phyloP scores from a whole-genome alignment of 2,888 invertebrate genomes.

The Matsumyia berberina region DNA sequence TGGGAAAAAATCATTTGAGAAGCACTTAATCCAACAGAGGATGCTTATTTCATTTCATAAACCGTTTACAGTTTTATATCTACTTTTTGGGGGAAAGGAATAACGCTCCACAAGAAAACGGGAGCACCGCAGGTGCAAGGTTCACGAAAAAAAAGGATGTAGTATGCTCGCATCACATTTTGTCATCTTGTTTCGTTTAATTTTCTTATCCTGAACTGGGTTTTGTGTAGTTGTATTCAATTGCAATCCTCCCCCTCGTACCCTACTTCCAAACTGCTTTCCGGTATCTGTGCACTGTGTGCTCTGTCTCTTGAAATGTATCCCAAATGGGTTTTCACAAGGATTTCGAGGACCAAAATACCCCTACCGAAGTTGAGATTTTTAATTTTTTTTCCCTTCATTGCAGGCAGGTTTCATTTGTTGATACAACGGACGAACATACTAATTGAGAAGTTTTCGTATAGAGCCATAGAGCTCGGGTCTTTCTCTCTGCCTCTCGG shows the following conservation, averaged over 20 bases:
- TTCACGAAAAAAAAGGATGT: not conserved
- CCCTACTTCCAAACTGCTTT: not conserved
- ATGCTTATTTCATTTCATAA: conserved; percentile 34
- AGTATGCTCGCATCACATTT: not conserved
- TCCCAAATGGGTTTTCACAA: conserved; percentile 38
- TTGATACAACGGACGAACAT: conserved; percentile 53
- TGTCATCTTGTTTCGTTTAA: conserved; percentile 19
- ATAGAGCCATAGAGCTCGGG: conserved; percentile 2
- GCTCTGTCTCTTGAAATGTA: not conserved
- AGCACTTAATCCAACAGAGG: conserved; percentile 29
- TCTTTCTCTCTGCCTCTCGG: not conserved
- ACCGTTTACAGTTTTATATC: conserved; percentile 29
- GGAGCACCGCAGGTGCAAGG: conserved; percentile 15
- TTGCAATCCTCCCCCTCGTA: conserved; percentile 5
- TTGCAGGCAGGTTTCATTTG: conserved; percentile 3
- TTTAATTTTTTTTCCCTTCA: not conserved
- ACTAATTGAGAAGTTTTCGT: conserved; percentile 65
- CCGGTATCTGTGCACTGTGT: not conserved
- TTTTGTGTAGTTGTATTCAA: conserved; percentile 30
- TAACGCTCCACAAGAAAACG: not conserved
- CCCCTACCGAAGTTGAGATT: not conserved
- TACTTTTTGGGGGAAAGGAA: not conserved
- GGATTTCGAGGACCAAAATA: conserved; percentile 23
- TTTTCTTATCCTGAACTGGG: conserved; percentile 11
- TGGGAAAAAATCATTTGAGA: conserved; percentile 5